A percentile compares a stretch with the other conserved stretches of the same genome.
These are phyloP conservation scores for Phataginus tricuspis DNA, from an alignment of 2,797 vertebrate genomes.

Conservation along the genomic window DNA sequence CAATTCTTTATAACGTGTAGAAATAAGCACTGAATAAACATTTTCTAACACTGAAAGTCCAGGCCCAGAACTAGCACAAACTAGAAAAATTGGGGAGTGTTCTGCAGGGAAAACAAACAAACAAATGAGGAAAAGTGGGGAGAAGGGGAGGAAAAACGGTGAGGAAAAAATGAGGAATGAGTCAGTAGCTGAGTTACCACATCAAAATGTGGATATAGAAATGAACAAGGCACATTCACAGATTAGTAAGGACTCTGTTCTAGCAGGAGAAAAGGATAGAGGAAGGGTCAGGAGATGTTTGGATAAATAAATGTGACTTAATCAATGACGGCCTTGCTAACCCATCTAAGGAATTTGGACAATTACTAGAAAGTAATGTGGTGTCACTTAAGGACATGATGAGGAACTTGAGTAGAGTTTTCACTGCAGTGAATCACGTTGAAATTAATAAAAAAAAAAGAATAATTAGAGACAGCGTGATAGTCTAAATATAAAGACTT, in stretches of 20 bases:
- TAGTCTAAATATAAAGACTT: neutral
- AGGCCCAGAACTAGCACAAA: neutral
- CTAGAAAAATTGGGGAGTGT: neutral
- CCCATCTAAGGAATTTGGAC: neutral
- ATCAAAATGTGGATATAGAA: neutral
- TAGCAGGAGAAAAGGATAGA: neutral
- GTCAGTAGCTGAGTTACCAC: neutral
- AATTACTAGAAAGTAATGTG: neutral
- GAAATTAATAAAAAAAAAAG: neutral
- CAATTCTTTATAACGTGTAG: neutral
- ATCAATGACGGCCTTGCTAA: neutral
- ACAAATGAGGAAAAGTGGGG: neutral
- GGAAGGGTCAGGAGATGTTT: neutral
- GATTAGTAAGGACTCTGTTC: neutral
- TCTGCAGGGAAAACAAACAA: neutral
- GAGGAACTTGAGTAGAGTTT: neutral
- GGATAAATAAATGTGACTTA: neutral
- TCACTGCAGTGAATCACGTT: neutral
- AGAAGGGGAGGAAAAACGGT: neutral
- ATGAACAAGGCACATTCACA: neutral
- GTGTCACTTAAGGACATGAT: neutral
- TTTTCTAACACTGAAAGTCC: neutral
- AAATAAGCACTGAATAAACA: neutral
- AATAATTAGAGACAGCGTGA: neutral
- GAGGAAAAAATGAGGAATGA: neutral